Evolutionary conservation across 2,888 invertebrate genomes (phyloP).

Genomic region (Dryocosmus kuriphilus): DNA sequence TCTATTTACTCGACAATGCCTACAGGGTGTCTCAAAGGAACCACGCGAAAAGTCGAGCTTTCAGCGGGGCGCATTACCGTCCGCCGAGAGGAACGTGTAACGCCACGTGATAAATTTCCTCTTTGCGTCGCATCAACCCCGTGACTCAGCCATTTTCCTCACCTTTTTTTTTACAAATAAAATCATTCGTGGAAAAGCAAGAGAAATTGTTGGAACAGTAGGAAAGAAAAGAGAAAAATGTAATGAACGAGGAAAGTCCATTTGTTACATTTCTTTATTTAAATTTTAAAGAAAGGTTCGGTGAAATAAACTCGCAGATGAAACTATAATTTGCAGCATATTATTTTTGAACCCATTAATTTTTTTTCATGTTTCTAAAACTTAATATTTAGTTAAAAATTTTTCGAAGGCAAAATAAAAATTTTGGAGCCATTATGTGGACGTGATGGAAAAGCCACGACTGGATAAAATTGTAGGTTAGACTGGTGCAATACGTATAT

Average conservation of each 20-base stretch:
- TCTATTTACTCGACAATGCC: constrained; percentile 68
- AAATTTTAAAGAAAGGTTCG: not conserved
- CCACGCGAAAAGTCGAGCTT: constrained; percentile 51
- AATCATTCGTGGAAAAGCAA: constrained; percentile 21
- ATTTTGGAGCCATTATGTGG: no score
- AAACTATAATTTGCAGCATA: no score
- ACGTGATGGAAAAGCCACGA: no score
- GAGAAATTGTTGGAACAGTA: constrained; percentile 23
- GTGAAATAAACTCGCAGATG: no score
- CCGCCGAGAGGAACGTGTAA: constrained; percentile 54
- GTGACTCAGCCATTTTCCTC: constrained; percentile 33
- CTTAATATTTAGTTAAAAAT: no score
- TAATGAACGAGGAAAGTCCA: not conserved
- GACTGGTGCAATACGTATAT: no score
- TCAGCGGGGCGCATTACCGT: constrained; percentile 52
- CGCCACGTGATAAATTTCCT: constrained; percentile 43
- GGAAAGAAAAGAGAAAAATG: not conserved
- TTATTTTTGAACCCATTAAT: no score
- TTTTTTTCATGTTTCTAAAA: no score
- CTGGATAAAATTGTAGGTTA: no score
- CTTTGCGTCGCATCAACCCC: constrained; percentile 19
- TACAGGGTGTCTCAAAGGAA: constrained; percentile 57
- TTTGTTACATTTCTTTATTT: not conserved
- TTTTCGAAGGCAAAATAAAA: no score
- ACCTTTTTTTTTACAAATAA: constrained; percentile 11